A percentile compares a stretch with the other conserved stretches of the same genome.
Conservation (phyloP, 1,140 invertebrate species). For the Amyelois transitella region DNA sequence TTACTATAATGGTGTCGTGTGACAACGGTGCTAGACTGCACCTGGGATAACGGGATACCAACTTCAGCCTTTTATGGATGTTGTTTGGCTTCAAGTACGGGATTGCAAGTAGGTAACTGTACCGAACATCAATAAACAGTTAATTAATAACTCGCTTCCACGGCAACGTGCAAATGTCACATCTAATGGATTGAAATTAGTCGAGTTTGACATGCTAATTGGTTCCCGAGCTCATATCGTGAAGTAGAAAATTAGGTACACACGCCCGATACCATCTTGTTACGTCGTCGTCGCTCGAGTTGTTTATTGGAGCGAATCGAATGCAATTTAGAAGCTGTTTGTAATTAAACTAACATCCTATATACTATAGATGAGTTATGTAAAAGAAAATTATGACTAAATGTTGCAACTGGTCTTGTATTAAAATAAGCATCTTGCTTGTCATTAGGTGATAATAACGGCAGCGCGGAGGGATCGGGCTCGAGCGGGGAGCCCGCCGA, state of each 20-base stretch:
- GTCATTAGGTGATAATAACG: conserved; percentile 58
- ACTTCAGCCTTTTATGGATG: conserved; percentile 57
- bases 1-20: background rate
- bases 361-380: background rate
- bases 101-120: conserved; percentile 28
- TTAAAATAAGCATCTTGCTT: conserved; percentile 1
- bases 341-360: conserved; percentile 31
- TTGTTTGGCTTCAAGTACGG: conserved; percentile 19
- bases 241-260: conserved; percentile 24
- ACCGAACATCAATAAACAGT: conserved; percentile 26
- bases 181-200: conserved; percentile 9
- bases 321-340: conserved; percentile 44
- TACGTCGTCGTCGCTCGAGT: conserved; percentile 11
- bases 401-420: background rate
- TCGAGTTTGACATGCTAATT: conserved; percentile 17
- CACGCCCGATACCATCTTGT: conserved; percentile 14
- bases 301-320: conserved; percentile 41
- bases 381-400: background rate
- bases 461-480: conserved; percentile 80
- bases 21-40: conserved; percentile 41
- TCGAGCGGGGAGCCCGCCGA: conserved; percentile 76
- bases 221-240: conserved; percentile 13
- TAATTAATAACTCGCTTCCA: conserved; percentile 9
- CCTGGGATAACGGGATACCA: conserved; percentile 52
- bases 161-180: conserved; percentile 1